Percentiles rank a stretch among this genome's conserved stretches.
These are phyloP conservation scores for Ceryle rudis DNA, from an alignment of 2,797 vertebrate genomes.

Conservation along the genomic window DNA sequence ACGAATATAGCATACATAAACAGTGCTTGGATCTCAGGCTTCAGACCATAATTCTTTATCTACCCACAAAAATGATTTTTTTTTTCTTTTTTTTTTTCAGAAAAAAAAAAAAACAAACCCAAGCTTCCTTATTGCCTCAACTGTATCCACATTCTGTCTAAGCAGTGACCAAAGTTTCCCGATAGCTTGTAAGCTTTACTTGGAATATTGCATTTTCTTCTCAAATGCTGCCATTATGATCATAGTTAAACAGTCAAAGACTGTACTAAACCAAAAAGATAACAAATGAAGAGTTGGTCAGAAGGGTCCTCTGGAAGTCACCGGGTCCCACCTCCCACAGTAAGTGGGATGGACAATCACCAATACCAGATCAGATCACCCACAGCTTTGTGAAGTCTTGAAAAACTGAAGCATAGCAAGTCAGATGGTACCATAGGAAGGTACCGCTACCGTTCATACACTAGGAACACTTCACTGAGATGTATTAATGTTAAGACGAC, in stretches of 20 bases:
- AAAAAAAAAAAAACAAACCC: too few species aligned
- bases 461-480: neutral
- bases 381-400: neutral
- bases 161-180: neutral
- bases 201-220: neutral
- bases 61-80: neutral
- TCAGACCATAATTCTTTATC: neutral
- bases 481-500: rapidly evolving
- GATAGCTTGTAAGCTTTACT: neutral
- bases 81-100: too few species aligned
- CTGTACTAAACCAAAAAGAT: neutral
- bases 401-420: neutral
- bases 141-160: neutral
- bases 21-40: neutral
- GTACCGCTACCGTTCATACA: neutral
- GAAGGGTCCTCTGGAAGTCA: neutral
- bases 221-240: neutral
- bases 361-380: neutral
- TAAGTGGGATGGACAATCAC: neutral
- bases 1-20: neutral
- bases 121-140: neutral
- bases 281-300: neutral
- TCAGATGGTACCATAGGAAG: neutral
- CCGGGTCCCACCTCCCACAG: neutral
- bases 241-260: neutral